These are phyloP conservation scores for Diarsia brunnea DNA, from an alignment of 2,888 invertebrate species.

Conservation along the genomic window DNA sequence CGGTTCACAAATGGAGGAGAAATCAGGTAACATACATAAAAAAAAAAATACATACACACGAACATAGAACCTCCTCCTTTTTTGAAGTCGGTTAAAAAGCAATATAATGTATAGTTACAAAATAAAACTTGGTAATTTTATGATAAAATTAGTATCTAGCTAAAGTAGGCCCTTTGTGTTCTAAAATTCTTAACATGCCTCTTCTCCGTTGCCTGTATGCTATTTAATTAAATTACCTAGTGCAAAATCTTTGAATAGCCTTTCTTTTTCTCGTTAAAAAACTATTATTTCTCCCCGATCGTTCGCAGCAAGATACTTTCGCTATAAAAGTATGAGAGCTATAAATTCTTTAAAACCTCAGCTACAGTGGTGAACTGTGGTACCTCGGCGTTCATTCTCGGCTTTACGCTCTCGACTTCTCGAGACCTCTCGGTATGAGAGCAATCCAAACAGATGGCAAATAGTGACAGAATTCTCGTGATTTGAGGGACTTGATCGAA, in stretches of 20 bases:
- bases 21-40: no score
- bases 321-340: conserved; percentile 32
- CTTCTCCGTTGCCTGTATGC: not conserved
- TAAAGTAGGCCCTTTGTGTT: not conserved
- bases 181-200: not conserved
- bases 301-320: conserved; percentile 8
- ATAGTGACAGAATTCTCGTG: conserved; percentile 66
- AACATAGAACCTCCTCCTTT: no score
- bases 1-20: no score
- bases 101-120: not conserved
- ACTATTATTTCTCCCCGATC: conserved; percentile 28
- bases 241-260: not conserved
- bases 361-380: conserved; percentile 32
- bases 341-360: conserved; percentile 45
- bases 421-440: conserved; percentile 66
- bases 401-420: conserved; percentile 66
- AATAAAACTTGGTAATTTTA: not conserved
- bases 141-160: conserved; percentile 5
- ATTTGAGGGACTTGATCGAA: conserved; percentile 46
- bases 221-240: not conserved
- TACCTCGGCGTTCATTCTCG: conserved; percentile 51
- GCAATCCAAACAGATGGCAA: conserved; percentile 70
- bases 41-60: no score
- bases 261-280: not conserved
- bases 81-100: no score